phyloP scores from a whole-genome alignment of 1,140 invertebrate species.

The Drusus annulatus region DNA sequence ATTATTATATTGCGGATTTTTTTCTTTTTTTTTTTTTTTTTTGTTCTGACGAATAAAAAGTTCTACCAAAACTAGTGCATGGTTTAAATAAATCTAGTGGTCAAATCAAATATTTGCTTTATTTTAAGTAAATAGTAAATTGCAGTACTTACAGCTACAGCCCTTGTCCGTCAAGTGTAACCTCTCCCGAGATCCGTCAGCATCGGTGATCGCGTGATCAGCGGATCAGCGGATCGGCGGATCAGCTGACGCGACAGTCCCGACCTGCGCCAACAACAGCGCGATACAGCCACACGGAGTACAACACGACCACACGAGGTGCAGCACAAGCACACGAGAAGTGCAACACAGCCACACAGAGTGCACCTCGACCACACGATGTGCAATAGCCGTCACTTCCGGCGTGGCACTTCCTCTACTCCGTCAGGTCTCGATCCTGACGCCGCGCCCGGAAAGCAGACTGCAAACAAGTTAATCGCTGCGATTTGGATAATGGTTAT shows the following conservation, averaged over 20 bases:
- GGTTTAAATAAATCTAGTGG: too few relatives aligned
- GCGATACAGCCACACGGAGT: too few relatives aligned
- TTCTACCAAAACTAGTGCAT: too few relatives aligned
- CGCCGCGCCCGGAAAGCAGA: background rate
- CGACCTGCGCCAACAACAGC: constrained; percentile 1
- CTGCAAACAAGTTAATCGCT: constrained; percentile 32
- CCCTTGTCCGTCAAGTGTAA: background rate
- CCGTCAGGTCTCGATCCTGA: constrained; percentile 4
- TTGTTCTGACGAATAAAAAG: too few relatives aligned
- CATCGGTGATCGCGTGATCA: background rate
- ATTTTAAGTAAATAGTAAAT: too few relatives aligned
- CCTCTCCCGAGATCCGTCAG: background rate
- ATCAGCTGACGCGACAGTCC: background rate
- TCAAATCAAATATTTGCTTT: too few relatives aligned
- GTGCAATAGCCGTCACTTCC: constrained; percentile 17
- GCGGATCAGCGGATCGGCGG: background rate
- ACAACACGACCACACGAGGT: too few relatives aligned
- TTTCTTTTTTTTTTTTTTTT: too few relatives aligned
- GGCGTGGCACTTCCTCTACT: constrained; percentile 12
- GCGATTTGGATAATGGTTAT: constrained; percentile 32
- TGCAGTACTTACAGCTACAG: background rate
- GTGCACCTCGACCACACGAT: too few relatives aligned
- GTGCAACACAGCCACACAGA: too few relatives aligned
- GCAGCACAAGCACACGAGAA: too few relatives aligned
- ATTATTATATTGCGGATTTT: too few relatives aligned